Evolutionary conservation across 2,113 vertebrate genomes (phyloP).

Genomic region (Saiga tatarica): DNA sequence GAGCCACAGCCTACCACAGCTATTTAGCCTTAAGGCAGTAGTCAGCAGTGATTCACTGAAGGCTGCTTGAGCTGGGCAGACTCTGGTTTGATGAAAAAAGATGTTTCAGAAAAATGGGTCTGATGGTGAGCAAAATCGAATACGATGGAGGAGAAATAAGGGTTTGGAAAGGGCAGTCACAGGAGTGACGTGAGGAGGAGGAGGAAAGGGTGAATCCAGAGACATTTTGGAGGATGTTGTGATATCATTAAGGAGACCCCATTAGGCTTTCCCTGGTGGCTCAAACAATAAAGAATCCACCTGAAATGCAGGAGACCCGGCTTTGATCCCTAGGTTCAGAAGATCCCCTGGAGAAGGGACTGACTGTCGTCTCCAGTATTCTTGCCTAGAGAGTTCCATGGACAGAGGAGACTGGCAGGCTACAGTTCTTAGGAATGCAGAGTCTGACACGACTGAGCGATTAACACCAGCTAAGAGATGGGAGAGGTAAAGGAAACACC

Average conservation of each 20-base stretch:
- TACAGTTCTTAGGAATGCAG: not conserved
- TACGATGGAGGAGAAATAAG: not conserved
- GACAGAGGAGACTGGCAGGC: not conserved
- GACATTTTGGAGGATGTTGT: not conserved
- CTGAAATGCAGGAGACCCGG: not conserved
- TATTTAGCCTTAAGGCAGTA: not conserved
- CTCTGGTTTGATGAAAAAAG: not conserved
- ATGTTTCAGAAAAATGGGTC: not conserved
- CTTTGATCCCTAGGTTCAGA: not conserved
- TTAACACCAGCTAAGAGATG: not conserved
- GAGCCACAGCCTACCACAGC: not conserved
- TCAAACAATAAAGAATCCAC: not conserved
- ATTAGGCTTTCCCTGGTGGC: not conserved
- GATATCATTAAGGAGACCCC: not conserved
- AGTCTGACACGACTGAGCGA: not conserved
- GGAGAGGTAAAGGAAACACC: not conserved
- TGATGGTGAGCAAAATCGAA: not conserved
- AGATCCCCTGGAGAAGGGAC: not conserved
- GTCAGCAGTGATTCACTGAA: not conserved
- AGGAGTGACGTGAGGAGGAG: not conserved
- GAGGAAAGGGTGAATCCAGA: not conserved
- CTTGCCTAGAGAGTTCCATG: not conserved
- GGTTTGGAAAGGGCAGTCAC: not conserved
- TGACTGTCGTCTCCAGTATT: not conserved
- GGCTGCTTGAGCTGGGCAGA: not conserved